Conservation (phyloP, 2,113 vertebrate genomes). For the Istiophorus platypterus region DNA sequence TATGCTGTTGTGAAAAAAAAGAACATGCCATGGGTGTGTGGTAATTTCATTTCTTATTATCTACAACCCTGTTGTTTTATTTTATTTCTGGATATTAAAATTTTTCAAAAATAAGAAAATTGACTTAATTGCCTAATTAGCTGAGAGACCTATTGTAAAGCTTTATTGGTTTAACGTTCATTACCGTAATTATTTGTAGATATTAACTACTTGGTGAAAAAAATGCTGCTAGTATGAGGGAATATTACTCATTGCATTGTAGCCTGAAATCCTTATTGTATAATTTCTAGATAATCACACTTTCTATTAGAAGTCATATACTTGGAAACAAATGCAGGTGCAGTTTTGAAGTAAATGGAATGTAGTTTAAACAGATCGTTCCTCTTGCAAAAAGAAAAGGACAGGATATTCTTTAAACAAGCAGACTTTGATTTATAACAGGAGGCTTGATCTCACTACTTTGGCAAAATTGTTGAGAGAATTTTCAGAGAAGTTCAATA, state of each 20-base stretch:
- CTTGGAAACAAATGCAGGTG: not conserved
- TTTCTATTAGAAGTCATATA: not conserved
- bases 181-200: not conserved
- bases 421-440: slow-evolving; percentile 5
- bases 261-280: not conserved
- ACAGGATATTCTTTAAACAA: not conserved
- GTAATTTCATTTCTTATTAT: no score
- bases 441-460: slow-evolving; percentile 12
- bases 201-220: not conserved
- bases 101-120: no score
- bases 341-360: not conserved
- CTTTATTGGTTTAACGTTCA: no score
- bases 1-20: no score
- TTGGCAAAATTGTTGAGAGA: not conserved
- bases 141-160: no score
- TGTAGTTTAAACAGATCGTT: not conserved
- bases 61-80: no score
- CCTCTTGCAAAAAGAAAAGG: not conserved
- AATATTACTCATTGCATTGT: not conserved
- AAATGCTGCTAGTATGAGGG: no score
- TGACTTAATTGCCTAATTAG: no score
- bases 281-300: not conserved
- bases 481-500: not conserved
- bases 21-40: no score
- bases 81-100: no score